These are phyloP conservation scores for Napeogenes sylphis DNA, from an alignment of 2,888 invertebrate species.

Conservation along the genomic window DNA sequence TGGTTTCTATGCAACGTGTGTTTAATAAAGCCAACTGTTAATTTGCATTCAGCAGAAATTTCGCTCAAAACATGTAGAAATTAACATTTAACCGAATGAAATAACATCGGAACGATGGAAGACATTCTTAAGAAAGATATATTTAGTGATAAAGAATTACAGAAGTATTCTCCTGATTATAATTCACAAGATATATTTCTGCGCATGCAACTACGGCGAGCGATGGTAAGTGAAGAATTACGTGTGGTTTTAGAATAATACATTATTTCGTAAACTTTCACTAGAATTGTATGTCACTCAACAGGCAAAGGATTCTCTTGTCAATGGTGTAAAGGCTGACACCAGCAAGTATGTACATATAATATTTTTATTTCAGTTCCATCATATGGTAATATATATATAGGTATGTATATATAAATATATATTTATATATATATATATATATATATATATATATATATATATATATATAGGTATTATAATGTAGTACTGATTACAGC, in stretches of 20 bases:
- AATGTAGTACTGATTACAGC: no score
- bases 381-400: no score
- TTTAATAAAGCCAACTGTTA: not conserved
- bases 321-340: slow-evolving; percentile 30
- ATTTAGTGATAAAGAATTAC: slow-evolving; percentile 46
- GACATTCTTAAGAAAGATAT: slow-evolving; percentile 54
- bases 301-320: slow-evolving; percentile 50
- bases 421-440: no score
- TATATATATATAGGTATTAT: no score
- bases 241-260: no score
- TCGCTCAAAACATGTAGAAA: not conserved
- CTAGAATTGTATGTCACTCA: no score
- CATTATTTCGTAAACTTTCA: no score
- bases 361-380: no score
- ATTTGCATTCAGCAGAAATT: not conserved
- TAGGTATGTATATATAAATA: no score
- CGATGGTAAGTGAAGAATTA: slow-evolving; percentile 40
- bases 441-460: no score
- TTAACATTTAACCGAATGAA: not conserved
- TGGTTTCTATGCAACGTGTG: slow-evolving; percentile 14
- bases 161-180: slow-evolving; percentile 53
- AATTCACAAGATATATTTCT: slow-evolving; percentile 42
- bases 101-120: slow-evolving; percentile 42
- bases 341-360: no score
- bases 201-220: slow-evolving; percentile 53